phyloP scores from a whole-genome alignment of 2,113 vertebrate genomes.

The Brienomyrus brachyistius region DNA sequence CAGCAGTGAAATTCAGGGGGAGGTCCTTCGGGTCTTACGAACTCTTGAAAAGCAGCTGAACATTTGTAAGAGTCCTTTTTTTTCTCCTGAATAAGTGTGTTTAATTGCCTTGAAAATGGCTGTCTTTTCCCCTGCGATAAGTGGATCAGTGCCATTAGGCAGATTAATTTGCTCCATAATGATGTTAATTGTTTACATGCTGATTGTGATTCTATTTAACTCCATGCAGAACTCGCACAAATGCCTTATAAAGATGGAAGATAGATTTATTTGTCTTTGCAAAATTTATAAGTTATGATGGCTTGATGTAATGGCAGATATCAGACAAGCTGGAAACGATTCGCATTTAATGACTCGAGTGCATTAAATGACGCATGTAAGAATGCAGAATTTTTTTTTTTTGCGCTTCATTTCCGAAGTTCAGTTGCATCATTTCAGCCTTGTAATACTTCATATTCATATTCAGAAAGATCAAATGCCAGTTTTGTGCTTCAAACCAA shows the following conservation, averaged over 20 bases:
- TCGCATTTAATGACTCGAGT: not conserved
- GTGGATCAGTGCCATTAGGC: constrained; percentile 52
- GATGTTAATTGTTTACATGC: constrained; percentile 57
- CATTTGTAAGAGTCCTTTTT: constrained; percentile 20
- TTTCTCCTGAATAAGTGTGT: constrained; percentile 43
- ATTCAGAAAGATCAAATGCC: not conserved
- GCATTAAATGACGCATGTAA: not conserved
- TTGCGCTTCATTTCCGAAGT: not conserved
- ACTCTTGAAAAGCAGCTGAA: not conserved
- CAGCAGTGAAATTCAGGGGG: not conserved
- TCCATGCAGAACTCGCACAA: constrained; percentile 14
- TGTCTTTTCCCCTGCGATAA: constrained; percentile 55
- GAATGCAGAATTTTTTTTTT: not conserved
- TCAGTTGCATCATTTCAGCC: not conserved
- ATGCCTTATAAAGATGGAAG: constrained; percentile 17
- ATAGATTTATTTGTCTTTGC: not conserved
- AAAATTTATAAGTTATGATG: not conserved
- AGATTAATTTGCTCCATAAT: constrained; percentile 61
- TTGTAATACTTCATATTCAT: not conserved
- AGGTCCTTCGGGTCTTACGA: not conserved
- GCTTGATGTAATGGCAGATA: not conserved
- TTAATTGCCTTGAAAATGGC: constrained; percentile 56
- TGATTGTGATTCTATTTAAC: constrained; percentile 54
- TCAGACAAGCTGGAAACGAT: not conserved
- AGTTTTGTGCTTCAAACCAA: not conserved